Base-by-base conservation (phyloP, 2,113 vertebrate species). In the Mirounga angustirostris region DNA sequence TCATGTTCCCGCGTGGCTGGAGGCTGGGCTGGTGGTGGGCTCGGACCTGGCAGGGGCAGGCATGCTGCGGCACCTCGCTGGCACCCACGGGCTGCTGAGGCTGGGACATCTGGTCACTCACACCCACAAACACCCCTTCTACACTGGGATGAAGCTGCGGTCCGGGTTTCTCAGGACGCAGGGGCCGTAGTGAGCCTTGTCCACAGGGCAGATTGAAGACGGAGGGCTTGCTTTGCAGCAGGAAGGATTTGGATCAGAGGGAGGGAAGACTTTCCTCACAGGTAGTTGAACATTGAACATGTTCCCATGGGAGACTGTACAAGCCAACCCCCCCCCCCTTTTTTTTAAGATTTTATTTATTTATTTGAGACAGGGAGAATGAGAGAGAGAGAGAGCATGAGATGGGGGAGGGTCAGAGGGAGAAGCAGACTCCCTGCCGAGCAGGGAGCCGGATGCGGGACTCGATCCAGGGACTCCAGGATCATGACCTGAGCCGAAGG, bases 191-290 rank as follows among this genome's bases (percentile, higher is more conserved):
- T 0, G 40, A 50, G 11, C 63, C 61, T 26, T 33, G 56, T 15
- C 40, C 40, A 6, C 7, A 59, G 80, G 69, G 30, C 79, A 85
- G 14, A 89, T 59, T 24, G 6, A 54, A 56, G 73, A 54, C 21
- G 0, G 0, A n/a, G n/a, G 69, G 52, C 33, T 96, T 83, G 74
- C 58, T 94, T 58, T 90, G 92, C 40, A n/a, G 74, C 36, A 40
- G 50, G 58, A 54, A 21, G 46, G 18, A 22, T 65, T 56, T 33
- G 30, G 33, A 63, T 86, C 63, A 16, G n/a, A 24, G 3, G 46
- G 36, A 71, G n/a, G 83, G 40, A 80, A 89, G 91, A 33, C 24
- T 33, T 92, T 95, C 30, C 74, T 94, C 26, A n/a, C 15, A 14
- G 59, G 79, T 79, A 33, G 15, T 1, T 61, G 14, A 71, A 73